Evolutionary conservation across 2,797 vertebrate species (phyloP).

Genomic region (Remorina albescens): DNA sequence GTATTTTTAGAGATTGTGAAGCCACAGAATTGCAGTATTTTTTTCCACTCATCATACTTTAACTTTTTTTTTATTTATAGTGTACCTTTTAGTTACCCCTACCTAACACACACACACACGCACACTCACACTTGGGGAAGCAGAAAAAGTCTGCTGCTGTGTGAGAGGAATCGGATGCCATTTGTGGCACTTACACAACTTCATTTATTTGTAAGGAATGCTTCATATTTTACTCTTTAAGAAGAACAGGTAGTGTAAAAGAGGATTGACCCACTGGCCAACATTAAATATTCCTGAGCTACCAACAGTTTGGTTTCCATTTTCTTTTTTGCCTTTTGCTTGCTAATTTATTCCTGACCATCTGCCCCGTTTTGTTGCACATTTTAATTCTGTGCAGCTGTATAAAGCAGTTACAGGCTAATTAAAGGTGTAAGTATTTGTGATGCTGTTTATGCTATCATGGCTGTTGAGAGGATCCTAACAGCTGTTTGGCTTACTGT

Average conservation of each 20-base stretch:
- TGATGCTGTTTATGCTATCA: slow-evolving; percentile 60
- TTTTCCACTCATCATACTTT: slow-evolving; percentile 53
- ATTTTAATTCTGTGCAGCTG: slow-evolving; percentile 60
- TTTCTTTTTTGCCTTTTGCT: slow-evolving; percentile 24
- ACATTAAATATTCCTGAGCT: slow-evolving; percentile 10
- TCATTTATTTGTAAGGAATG: not conserved
- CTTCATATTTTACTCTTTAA: not conserved
- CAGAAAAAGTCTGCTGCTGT: slow-evolving; percentile 27
- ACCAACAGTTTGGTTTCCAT: slow-evolving; percentile 24
- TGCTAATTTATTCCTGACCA: slow-evolving; percentile 38
- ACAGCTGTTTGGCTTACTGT: slow-evolving; percentile 61
- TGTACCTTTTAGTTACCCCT: slow-evolving; percentile 41
- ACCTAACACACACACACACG: not conserved
- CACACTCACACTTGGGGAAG: slow-evolving; percentile 24
- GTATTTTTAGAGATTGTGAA: slow-evolving; percentile 67
- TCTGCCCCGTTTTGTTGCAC: slow-evolving; percentile 39
- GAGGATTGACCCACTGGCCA: not conserved
- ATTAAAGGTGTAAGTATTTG: slow-evolving; percentile 71
- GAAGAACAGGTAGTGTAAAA: not conserved
- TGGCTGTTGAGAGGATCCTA: slow-evolving; percentile 57
- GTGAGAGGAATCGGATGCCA: slow-evolving; percentile 13
- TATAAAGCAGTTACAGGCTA: slow-evolving; percentile 57
- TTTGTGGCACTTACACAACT: not conserved
- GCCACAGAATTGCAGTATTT: slow-evolving; percentile 49
- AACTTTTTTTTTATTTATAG: slow-evolving; percentile 49